A percentile compares a stretch with the other conserved stretches of the same genome.
Evolutionary conservation across 2,888 invertebrate species (phyloP).

Genomic region (Rutpela maculata): DNA sequence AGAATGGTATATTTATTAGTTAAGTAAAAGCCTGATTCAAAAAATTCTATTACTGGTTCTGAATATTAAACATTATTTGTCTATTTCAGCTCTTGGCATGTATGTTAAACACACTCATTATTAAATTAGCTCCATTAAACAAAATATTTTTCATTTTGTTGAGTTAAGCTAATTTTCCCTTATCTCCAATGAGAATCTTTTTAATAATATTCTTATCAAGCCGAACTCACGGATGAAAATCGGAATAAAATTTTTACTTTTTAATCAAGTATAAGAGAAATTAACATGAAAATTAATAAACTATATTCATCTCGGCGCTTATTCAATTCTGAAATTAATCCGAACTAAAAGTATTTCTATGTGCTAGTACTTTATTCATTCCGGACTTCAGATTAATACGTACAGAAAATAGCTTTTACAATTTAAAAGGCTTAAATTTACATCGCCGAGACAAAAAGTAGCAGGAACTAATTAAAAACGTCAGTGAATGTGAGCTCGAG

Average conservation of each 20-base stretch:
- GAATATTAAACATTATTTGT: too few relatives aligned
- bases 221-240: too few relatives aligned
- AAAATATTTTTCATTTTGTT: too few relatives aligned
- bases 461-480: conserved; percentile 28
- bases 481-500: conserved; percentile 25
- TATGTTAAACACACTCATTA: too few relatives aligned
- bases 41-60: too few relatives aligned
- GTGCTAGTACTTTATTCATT: conserved; percentile 5
- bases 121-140: too few relatives aligned
- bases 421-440: conserved; percentile 20
- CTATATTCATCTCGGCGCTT: background rate
- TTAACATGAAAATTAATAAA: conserved; percentile 12
- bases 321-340: conserved; percentile 6
- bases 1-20: too few relatives aligned
- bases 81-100: too few relatives aligned
- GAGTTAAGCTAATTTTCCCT: too few relatives aligned
- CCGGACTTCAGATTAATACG: conserved; percentile 4
- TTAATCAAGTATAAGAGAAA: background rate
- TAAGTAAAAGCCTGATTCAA: too few relatives aligned
- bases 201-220: too few relatives aligned
- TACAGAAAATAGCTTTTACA: conserved; percentile 24
- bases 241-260: background rate
- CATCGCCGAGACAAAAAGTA: conserved; percentile 14
- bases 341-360: conserved; percentile 14
- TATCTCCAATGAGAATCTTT: too few relatives aligned